Conservation (phyloP, 2,797 vertebrate genomes). For the Myoxocephalus aenaeus region DNA sequence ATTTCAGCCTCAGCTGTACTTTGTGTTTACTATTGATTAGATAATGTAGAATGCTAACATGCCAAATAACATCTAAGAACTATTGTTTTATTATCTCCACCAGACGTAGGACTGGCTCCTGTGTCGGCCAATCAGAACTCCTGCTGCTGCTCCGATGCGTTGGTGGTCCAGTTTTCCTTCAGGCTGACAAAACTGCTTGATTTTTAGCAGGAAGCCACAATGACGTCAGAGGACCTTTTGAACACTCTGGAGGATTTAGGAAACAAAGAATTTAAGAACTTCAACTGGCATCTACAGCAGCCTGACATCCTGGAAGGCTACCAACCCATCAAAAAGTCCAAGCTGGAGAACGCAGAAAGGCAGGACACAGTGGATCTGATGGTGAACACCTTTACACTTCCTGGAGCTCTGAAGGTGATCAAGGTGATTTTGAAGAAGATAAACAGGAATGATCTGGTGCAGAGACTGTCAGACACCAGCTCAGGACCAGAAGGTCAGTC, state of each 20-base stretch:
- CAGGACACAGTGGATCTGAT: not conserved
- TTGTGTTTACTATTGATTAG: no score
- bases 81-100: no score
- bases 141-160: not conserved
- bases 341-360: not conserved
- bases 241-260: not conserved
- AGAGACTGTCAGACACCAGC: not conserved
- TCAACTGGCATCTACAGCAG: not conserved
- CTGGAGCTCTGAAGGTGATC: not conserved
- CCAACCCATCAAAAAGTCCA: not conserved
- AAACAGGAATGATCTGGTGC: not conserved
- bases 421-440: not conserved
- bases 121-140: slow-evolving; percentile 3
- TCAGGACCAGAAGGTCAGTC: slow-evolving; percentile 14
- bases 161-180: not conserved
- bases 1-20: no score
- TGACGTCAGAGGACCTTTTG: not conserved
- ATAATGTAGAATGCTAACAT: no score
- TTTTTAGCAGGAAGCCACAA: not conserved
- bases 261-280: not conserved
- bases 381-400: not conserved
- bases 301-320: not conserved
- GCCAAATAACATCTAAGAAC: no score
- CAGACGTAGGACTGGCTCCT: not conserved
- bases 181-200: not conserved